Conservation (phyloP, 2,888 invertebrate species). For the Leptopilina drosophilae region DNA sequence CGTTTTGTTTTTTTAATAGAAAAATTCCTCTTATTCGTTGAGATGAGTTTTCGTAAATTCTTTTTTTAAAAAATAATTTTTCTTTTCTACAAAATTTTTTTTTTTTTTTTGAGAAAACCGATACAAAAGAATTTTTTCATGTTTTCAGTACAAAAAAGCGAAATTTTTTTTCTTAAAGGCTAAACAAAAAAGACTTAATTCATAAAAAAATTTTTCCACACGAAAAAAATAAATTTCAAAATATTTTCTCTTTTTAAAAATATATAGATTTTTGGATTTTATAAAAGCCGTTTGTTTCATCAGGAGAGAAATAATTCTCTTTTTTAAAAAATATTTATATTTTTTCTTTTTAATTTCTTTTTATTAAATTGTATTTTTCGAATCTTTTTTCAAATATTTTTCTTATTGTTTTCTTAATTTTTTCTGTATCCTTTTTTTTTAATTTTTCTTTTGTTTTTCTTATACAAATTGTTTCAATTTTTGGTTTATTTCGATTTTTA, state of each 20-base stretch:
- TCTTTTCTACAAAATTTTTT: neutral
- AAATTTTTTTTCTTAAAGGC: neutral
- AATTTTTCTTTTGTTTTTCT: neutral
- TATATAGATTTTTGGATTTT: constrained; percentile 10
- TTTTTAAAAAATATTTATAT: neutral
- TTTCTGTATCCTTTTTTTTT: neutral
- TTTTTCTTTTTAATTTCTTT: neutral
- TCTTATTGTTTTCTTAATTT: neutral
- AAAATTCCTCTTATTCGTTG: constrained; percentile 2
- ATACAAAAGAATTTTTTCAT: constrained; percentile 15
- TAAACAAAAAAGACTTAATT: neutral
- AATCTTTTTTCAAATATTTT: neutral
- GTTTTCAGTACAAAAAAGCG: no score
- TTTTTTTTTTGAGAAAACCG: constrained; percentile 3
- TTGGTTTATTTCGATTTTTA: neutral
- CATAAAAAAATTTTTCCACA: neutral
- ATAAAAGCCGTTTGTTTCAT: constrained; percentile 5
- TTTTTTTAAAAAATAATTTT: neutral
- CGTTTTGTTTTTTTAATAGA: neutral
- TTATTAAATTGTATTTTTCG: neutral
- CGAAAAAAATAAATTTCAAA: constrained; percentile 12
- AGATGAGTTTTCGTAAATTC: neutral
- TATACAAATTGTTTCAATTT: neutral
- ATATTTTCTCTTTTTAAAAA: neutral
- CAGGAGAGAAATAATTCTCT: neutral